Evolutionary conservation across 1,140 invertebrate species (phyloP).

Genomic region (Cecropterus lyciades): DNA sequence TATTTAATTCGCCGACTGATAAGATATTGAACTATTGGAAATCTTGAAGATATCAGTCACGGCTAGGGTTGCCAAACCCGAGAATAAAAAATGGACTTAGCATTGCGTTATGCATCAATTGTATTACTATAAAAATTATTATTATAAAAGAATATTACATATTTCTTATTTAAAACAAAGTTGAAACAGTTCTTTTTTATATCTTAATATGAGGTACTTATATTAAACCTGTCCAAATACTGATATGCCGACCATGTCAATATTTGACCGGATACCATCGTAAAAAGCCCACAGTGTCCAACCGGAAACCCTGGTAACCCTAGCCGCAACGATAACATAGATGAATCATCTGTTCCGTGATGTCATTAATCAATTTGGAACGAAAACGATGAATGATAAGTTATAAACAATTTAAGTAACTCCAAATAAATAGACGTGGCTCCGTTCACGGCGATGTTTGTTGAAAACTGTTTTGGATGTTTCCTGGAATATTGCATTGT

Average conservation of each 20-base stretch:
- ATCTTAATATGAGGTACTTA: too few species aligned
- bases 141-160: too few species aligned
- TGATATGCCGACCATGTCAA: not conserved
- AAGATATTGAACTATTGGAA: slow-evolving; percentile 41
- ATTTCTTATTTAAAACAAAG: too few species aligned
- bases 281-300: not conserved
- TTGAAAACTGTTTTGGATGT: slow-evolving; percentile 2
- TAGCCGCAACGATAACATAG: not conserved
- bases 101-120: too few species aligned
- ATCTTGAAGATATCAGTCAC: slow-evolving; percentile 37
- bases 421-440: slow-evolving; percentile 13
- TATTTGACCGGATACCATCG: not conserved
- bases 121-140: too few species aligned
- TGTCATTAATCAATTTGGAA: slow-evolving; percentile 13
- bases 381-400: slow-evolving; percentile 12
- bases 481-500: too few species aligned
- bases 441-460: not conserved
- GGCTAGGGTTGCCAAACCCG: too few species aligned
- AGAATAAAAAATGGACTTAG: too few species aligned
- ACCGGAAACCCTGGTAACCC: not conserved
- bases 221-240: not conserved
- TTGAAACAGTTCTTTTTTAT: too few species aligned
- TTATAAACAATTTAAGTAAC: slow-evolving; percentile 9
- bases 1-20: slow-evolving; percentile 46
- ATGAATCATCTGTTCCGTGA: slow-evolving; percentile 21